Conservation (phyloP, 2,113 vertebrate genomes). For the Daphoenositta chrysoptera region DNA sequence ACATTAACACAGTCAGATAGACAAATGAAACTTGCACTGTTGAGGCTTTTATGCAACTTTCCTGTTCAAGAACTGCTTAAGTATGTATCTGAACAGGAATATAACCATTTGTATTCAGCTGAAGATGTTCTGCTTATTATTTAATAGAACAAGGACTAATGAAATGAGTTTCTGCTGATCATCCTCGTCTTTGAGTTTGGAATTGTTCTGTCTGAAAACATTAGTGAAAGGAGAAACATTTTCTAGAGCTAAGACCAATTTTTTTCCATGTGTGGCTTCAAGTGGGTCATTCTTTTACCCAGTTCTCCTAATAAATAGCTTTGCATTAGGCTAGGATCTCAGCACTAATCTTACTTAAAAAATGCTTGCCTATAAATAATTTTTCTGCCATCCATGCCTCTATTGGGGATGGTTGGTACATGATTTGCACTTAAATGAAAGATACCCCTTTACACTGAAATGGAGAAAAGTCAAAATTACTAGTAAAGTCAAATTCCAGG, state of each 20-base stretch:
- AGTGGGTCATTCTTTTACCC: background rate
- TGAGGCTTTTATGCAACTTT: background rate
- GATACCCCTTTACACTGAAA: background rate
- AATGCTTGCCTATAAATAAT: background rate
- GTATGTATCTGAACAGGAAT: background rate
- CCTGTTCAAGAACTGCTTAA: background rate
- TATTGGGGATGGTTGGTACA: background rate
- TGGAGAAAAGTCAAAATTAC: background rate
- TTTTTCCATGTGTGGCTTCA: background rate
- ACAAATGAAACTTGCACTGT: background rate
- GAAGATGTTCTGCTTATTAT: background rate
- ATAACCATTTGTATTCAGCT: background rate
- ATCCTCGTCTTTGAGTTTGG: background rate
- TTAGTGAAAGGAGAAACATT: background rate
- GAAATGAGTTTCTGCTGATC: background rate
- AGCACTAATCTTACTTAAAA: background rate
- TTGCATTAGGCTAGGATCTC: background rate
- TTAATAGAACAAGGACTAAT: background rate
- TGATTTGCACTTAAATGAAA: background rate
- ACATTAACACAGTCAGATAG: background rate
- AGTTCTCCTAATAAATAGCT: background rate
- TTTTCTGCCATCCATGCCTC: background rate
- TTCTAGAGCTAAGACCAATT: background rate
- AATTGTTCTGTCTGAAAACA: background rate
- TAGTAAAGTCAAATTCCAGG: background rate